Conservation (phyloP, 2,113 vertebrate genomes). For the Gobio gobio region DNA sequence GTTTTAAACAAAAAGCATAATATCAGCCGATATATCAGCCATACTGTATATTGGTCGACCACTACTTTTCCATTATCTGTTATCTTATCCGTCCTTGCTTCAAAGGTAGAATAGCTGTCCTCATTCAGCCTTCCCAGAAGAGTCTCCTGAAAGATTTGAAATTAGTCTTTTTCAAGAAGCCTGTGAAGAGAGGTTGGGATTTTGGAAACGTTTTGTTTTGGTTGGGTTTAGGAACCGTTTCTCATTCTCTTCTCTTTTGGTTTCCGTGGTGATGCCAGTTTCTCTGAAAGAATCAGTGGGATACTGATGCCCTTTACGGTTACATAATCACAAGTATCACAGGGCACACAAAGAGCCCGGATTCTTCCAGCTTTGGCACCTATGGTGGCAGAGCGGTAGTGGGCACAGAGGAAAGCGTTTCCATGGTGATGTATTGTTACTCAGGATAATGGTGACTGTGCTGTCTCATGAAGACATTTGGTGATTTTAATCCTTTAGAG, state of each 20-base stretch:
- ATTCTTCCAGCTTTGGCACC: conserved; percentile 48
- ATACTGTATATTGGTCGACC: too few relatives aligned
- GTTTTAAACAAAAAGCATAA: too few relatives aligned
- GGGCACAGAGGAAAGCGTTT: conserved; percentile 43
- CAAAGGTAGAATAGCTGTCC: background rate
- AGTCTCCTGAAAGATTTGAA: background rate
- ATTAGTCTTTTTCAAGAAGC: background rate
- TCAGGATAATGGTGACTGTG: conserved; percentile 13
- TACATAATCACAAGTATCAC: conserved; percentile 38
- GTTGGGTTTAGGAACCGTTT: conserved; percentile 9
- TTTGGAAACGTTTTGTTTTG: conserved; percentile 11
- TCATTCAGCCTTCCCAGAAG: background rate
- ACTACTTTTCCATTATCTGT: too few relatives aligned
- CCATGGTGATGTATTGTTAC: conserved; percentile 48
- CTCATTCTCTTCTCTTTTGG: conserved; percentile 18
- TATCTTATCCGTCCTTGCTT: background rate
- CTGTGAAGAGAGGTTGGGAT: background rate
- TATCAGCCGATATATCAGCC: too few relatives aligned
- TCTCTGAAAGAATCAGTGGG: conserved; percentile 48
- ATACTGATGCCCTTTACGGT: conserved; percentile 51
- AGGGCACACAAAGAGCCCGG: conserved; percentile 42
- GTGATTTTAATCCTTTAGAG: background rate
- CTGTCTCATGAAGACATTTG: conserved; percentile 13
- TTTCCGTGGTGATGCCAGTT: conserved; percentile 46
- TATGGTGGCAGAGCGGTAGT: conserved; percentile 44